Base-by-base conservation (phyloP, 2,797 vertebrate genomes). In the Trematomus bernacchii region DNA sequence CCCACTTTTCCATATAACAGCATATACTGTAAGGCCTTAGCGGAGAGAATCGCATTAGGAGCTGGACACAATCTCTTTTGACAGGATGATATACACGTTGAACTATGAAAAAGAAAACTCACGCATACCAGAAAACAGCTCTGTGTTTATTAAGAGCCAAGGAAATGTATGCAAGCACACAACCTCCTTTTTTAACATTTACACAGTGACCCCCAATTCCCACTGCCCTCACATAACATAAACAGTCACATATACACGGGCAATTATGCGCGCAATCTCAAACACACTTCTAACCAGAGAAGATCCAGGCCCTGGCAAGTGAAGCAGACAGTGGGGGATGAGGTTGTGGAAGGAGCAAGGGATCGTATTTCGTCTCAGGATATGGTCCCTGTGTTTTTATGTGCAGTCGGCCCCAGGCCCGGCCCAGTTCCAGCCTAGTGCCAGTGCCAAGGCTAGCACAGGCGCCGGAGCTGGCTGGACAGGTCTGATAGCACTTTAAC, bases 321-420 rank as follows among this genome's bases (percentile, higher is more conserved):
- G 79, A 57, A 61, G 83, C 76, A 87, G 86, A 85, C 86, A 47
- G 82, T 65, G 86, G 89, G 81, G 86, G 85, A 60, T 61, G 85
- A 74, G 71, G 16, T 9, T 18, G 62, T 51, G 53, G 76, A 76
- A 71, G 71, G 60, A 80, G 47, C 13, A 10, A 66, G 68, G 76
- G 88, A 91, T 93, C 88, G 77, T 77, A 77, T 93, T 93, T 92
- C 91, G 75, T 86, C 74, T 91, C 87, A 88, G 88, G 89, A 93
- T 86, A 87, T 69, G 76, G 84, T 76, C 72, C 55, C 85, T 71
- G 87, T 80, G 82, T 87, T 90, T 90, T 81, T 73, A 83, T 85
- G 67, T 80, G 82, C 80, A 75, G 82, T 66, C 47, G 30, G 75
- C 86, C 85, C 69, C 77, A 75, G 79, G 75, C 74, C 73, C 73